Percentiles rank a stretch among this genome's conserved stretches.
These are phyloP conservation scores for Onychostoma macrolepis DNA, from an alignment of 2,113 vertebrate genomes.

Conservation along the genomic window DNA sequence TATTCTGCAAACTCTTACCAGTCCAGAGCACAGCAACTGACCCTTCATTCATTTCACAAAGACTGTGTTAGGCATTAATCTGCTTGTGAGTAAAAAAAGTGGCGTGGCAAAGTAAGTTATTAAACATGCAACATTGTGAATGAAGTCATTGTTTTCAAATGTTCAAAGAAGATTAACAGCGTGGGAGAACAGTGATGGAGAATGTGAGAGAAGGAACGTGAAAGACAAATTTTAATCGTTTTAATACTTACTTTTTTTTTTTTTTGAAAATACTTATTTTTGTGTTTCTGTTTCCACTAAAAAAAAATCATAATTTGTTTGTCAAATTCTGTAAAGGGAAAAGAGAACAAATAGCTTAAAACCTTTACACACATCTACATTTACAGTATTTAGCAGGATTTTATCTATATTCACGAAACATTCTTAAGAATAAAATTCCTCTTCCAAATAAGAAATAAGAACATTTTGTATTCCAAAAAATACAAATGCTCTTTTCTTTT, in stretches of 20 bases:
- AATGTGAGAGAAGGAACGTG: not conserved
- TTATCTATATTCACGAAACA: not conserved
- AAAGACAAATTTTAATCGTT: not conserved
- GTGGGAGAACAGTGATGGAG: not conserved
- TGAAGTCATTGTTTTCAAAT: conserved; percentile 1
- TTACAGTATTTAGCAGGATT: not conserved
- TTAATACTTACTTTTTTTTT: not conserved
- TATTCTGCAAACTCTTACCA: not conserved
- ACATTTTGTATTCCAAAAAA: not conserved
- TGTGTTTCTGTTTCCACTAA: not conserved
- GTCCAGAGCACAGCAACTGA: not conserved
- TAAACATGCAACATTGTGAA: not conserved
- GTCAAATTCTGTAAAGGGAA: not conserved
- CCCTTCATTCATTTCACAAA: not conserved
- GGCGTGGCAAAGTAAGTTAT: not conserved
- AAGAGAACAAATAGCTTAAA: not conserved
- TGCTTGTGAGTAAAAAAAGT: not conserved
- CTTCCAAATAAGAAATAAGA: not conserved
- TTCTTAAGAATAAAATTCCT: not conserved
- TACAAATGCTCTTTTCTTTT: not conserved
- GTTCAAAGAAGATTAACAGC: conserved; percentile 7
- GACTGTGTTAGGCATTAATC: not conserved
- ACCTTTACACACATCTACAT: not conserved
- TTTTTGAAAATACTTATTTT: not conserved
- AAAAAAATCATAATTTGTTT: not conserved